Percentiles rank a stretch among this genome's conserved stretches.
phyloP scores from a whole-genome alignment of 2,888 invertebrate species.

The Tinea trinotella region DNA sequence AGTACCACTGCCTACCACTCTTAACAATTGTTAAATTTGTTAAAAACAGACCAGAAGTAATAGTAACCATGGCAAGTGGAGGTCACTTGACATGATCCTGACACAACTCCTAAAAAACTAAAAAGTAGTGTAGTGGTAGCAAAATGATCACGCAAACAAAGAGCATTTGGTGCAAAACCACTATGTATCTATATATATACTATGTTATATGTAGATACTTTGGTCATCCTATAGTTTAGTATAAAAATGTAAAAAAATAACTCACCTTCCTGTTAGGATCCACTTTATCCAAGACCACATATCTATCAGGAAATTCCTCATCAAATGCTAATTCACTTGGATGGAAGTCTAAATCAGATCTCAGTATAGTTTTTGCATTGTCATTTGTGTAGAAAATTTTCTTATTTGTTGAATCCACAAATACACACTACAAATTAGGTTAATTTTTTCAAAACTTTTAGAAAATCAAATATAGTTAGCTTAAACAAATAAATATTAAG shows the following conservation, averaged over 20 bases:
- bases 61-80: too few relatives aligned
- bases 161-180: too few relatives aligned
- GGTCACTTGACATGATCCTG: too few relatives aligned
- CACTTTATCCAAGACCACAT: conserved; percentile 83
- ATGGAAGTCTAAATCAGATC: conserved; percentile 77
- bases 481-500: too few relatives aligned
- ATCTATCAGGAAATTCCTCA: conserved; percentile 77
- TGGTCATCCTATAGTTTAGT: neutral
- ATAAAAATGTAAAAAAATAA: conserved; percentile 24
- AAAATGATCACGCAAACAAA: too few relatives aligned
- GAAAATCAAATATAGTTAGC: neutral
- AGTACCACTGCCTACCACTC: too few relatives aligned
- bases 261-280: conserved; percentile 75
- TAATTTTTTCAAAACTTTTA: neutral
- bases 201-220: too few relatives aligned
- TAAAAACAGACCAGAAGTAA: too few relatives aligned
- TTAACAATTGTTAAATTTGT: too few relatives aligned
- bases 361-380: conserved; percentile 78
- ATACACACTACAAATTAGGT: conserved; percentile 78
- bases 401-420: conserved; percentile 84
- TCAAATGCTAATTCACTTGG: conserved; percentile 86
- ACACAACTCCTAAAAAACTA: too few relatives aligned
- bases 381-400: conserved; percentile 83
- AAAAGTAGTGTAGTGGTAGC: too few relatives aligned
- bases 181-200: too few relatives aligned